These are phyloP conservation scores for Tursiops truncatus DNA, from an alignment of 2,113 vertebrate genomes.

Conservation along the genomic window DNA sequence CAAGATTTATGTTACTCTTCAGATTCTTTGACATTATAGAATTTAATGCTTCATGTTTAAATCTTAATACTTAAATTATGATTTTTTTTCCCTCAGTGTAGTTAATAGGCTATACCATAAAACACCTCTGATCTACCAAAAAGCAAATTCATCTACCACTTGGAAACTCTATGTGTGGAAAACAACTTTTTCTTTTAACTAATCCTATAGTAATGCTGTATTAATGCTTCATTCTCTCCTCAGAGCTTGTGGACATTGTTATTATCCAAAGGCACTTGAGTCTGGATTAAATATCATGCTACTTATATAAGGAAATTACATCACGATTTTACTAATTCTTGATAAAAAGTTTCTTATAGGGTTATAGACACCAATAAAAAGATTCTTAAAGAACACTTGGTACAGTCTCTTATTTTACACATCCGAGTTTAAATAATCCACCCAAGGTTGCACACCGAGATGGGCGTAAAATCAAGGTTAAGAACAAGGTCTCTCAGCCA, in stretches of 20 bases:
- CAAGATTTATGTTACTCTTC: not conserved
- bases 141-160: not conserved
- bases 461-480: not conserved
- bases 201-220: not conserved
- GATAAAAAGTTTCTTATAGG: not conserved
- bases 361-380: not conserved
- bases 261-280: not conserved
- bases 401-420: not conserved
- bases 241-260: not conserved
- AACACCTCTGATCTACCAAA: not conserved
- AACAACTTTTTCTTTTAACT: not conserved
- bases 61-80: not conserved
- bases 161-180: not conserved
- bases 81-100: not conserved
- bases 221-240: not conserved
- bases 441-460: not conserved
- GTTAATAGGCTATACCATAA: not conserved
- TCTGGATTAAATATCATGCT: not conserved
- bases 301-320: not conserved
- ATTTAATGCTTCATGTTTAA: conserved; percentile 30
- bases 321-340: conserved; percentile 16
- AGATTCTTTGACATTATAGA: not conserved
- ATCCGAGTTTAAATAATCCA: not conserved
- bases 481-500: not conserved
- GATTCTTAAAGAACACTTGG: not conserved